Conservation (phyloP, 2,797 vertebrate species). For the Sebastiscus tertius region DNA sequence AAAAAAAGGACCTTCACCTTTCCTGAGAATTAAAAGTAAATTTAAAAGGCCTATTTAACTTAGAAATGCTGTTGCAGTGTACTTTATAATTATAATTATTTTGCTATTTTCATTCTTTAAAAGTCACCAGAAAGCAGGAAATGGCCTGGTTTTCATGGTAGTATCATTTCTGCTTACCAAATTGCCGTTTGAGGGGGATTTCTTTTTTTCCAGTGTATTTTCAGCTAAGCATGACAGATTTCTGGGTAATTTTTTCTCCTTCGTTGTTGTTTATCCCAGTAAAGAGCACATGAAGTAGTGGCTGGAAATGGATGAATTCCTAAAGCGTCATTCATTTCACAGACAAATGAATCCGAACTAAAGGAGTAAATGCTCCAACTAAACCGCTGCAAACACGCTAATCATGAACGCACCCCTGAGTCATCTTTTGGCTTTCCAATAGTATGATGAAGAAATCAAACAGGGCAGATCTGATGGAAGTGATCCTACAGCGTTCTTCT, state of each 20-base stretch:
- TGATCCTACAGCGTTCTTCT: neutral
- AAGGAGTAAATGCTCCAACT: neutral
- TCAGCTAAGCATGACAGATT: neutral
- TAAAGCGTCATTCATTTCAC: neutral
- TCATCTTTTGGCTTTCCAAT: neutral
- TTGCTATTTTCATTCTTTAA: neutral
- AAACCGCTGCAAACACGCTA: neutral
- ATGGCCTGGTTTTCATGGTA: neutral
- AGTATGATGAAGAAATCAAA: neutral
- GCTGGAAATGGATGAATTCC: neutral
- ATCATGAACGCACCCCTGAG: neutral
- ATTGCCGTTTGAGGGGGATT: neutral
- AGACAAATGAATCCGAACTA: neutral
- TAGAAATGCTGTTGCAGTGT: no score
- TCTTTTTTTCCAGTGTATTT: neutral
- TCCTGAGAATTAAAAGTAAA: no score
- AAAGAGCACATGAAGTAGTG: neutral
- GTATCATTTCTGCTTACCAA: neutral
- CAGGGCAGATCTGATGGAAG: neutral
- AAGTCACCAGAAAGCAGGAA: neutral
- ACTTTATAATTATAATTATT: no score
- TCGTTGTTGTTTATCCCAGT: constrained; percentile 8
- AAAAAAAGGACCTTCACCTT: no score
- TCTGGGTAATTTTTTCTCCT: neutral
- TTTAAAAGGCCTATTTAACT: no score